Evolutionary conservation across 2,113 vertebrate species (phyloP), one percentile per base, ranked within the genome.

Genomic region (Siniperca knerii): DNA sequence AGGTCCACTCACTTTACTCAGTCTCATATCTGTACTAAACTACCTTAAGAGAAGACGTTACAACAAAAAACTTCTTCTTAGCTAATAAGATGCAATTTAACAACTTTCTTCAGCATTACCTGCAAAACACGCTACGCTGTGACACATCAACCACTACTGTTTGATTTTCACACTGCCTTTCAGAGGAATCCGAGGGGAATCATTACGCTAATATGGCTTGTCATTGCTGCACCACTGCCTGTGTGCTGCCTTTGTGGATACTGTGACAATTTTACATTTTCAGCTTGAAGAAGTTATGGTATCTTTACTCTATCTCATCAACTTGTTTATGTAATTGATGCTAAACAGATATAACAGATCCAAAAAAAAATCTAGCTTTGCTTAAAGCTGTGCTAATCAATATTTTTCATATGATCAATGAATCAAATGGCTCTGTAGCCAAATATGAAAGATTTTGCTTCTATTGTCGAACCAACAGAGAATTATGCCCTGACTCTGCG

Each of bases 61-160:
- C 5, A 70, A 11, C 0, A 44, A 75, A 37, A 75, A 21, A 13
- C 35, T 44, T 67, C 52, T 54, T 60, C 60, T 46, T 33, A 33
- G 78, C 18, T 29, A 7, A 54, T 61, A 4, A 50, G 40, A 69
- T 25, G 4, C 40, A 72, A 16, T 33, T 75, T 16, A 69, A 35
- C 67, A 64, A 1, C 62, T 61, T 29, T 42, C 60, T 61, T 72
- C 65, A 82, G 11, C 67, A 18, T 62, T 61, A 61, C 58, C 52
- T 61, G 29, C 37, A 61, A n/a, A 50, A 67, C 18, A 3, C 33
- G 46, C 66, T 23, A 25, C 44, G 10, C n/a, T 42, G n/a, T 8
- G 25, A 64, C 68, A 61, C 35, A 57, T 40, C 48, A 46, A 42
- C 8, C 52, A 1, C 66, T 33, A 20, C 8, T 44, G 57, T 54